These are phyloP conservation scores for Hesperophylax magnus DNA, from an alignment of 1,140 invertebrate species.

Conservation along the genomic window DNA sequence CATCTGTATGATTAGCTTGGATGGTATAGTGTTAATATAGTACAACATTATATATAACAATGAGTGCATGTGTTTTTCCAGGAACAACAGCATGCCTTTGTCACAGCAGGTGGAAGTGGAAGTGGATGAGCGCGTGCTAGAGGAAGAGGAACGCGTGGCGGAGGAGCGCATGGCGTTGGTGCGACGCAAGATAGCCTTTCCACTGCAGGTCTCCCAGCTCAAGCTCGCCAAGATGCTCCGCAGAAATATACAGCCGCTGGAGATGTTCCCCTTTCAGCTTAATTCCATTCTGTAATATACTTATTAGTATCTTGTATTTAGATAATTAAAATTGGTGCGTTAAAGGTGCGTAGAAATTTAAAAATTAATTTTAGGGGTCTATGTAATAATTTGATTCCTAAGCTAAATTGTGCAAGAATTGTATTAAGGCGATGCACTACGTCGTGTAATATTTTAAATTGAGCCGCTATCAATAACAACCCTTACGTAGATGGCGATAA, in stretches of 20 bases:
- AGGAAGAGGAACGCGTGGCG: conserved; percentile 73
- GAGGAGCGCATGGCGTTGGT: conserved; percentile 74
- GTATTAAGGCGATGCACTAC: too few species aligned
- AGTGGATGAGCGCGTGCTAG: conserved; percentile 75
- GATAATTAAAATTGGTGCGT: too few species aligned
- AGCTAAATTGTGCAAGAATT: too few species aligned
- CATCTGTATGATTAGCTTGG: too few species aligned
- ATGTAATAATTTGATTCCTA: too few species aligned
- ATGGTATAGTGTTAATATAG: too few species aligned
- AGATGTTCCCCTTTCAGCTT: conserved; percentile 74
- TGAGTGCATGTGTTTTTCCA: conserved; percentile 45
- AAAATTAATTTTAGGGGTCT: too few species aligned
- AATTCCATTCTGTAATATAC: conserved; percentile 47
- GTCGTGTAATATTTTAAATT: too few species aligned
- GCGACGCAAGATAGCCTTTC: conserved; percentile 69
- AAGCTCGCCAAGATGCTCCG: conserved; percentile 79
- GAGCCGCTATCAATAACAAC: too few species aligned
- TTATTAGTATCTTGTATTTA: not conserved
- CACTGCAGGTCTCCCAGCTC: conserved; percentile 72
- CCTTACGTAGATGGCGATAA: too few species aligned
- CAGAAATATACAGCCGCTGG: conserved; percentile 78
- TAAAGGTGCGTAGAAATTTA: too few species aligned
- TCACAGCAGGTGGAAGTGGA: conserved; percentile 76
- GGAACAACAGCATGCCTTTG: conserved; percentile 73
- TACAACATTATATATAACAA: too few species aligned